Conservation (phyloP, 2,888 invertebrate genomes). For the Mesochorus sp. region DNA sequence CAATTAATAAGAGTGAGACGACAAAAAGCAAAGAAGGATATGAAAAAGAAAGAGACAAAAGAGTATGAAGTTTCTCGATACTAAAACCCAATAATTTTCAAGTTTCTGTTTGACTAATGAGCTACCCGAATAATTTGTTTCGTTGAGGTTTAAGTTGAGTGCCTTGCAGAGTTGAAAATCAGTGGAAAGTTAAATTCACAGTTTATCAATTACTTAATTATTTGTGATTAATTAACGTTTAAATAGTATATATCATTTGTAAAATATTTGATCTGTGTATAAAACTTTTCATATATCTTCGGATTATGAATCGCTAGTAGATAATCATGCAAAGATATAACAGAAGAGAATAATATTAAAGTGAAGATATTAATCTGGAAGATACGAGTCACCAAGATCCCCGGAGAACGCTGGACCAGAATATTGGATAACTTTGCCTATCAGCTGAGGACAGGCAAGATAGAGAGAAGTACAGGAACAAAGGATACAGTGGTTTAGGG, state of each 20-base stretch:
- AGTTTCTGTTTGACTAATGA: conserved; percentile 4
- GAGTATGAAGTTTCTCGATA: conserved; percentile 6
- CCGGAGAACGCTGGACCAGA: background rate
- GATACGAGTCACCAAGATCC: background rate
- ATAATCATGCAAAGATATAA: background rate
- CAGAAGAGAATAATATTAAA: background rate
- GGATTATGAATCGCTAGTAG: background rate
- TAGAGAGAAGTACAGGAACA: background rate
- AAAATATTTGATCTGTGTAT: background rate
- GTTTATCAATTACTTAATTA: no score
- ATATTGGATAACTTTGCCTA: conserved; percentile 27
- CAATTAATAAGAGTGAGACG: background rate
- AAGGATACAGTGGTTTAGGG: background rate
- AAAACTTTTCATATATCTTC: background rate
- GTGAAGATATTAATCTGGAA: background rate
- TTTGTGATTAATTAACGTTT: no score
- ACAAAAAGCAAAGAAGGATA: background rate
- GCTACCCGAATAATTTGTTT: conserved; percentile 37
- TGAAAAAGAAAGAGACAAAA: background rate
- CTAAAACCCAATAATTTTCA: conserved; percentile 11
- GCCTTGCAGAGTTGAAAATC: background rate
- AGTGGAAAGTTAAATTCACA: background rate
- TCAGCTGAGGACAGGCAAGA: background rate
- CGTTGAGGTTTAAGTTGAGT: background rate
- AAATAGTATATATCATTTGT: no score